Evolutionary conservation across 2,888 invertebrate species (phyloP).

Genomic region (Sphecodes monilicornis): DNA sequence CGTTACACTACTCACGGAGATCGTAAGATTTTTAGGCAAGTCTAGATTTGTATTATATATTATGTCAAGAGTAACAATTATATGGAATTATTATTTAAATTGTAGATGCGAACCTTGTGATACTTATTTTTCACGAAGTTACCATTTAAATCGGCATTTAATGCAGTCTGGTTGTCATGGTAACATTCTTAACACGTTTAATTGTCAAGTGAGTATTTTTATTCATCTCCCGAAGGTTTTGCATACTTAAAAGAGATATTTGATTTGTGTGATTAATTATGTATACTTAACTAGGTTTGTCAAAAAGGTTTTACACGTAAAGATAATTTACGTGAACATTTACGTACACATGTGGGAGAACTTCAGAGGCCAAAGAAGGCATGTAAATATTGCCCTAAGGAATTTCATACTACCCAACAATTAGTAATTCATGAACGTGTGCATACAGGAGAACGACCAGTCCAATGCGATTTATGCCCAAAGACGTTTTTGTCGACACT

Average conservation of each 20-base stretch:
- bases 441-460: constrained; percentile 89
- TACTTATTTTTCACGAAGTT: constrained; percentile 85
- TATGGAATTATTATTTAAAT: constrained; percentile 11
- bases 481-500: constrained; percentile 90
- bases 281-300: constrained; percentile 84
- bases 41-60: background rate
- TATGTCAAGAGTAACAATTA: background rate
- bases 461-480: constrained; percentile 90
- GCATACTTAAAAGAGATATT: background rate
- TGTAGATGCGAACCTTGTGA: constrained; percentile 84
- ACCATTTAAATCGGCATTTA: constrained; percentile 86
- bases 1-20: constrained; percentile 85
- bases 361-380: constrained; percentile 86
- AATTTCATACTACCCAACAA: constrained; percentile 85
- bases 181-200: constrained; percentile 85
- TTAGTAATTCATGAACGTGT: constrained; percentile 88
- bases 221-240: background rate
- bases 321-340: constrained; percentile 90
- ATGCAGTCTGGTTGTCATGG: constrained; percentile 86
- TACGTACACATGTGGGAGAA: constrained; percentile 89
- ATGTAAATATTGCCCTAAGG: constrained; percentile 88
- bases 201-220: constrained; percentile 85
- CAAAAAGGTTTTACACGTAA: constrained; percentile 87
- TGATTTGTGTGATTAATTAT: background rate
- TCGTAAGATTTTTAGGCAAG: constrained; percentile 85